A percentile compares a stretch with the other conserved stretches of the same genome.
Conservation (phyloP, 2,888 invertebrate species). For the Laothoe populi region DNA sequence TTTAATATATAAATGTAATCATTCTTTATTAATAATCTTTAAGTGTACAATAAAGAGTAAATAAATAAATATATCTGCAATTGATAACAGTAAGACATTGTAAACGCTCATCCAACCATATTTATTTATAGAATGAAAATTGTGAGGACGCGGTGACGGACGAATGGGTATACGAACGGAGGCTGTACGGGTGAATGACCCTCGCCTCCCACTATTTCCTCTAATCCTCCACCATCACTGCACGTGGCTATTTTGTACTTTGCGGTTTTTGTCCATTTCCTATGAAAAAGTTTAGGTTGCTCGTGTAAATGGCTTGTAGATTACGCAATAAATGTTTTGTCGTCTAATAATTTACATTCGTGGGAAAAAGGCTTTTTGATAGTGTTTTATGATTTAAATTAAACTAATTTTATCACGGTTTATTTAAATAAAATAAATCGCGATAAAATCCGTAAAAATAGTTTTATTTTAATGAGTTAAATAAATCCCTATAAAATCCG, state of each 20-base stretch:
- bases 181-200: constrained; percentile 17
- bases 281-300: constrained; percentile 23
- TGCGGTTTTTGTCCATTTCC: constrained; percentile 27
- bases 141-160: constrained; percentile 22
- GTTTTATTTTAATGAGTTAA: no score
- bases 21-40: no score
- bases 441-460: no score
- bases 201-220: constrained; percentile 19
- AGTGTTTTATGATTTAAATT: no score
- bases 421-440: no score
- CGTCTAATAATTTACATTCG: background rate
- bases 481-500: no score
- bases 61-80: no score
- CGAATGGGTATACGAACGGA: constrained; percentile 23
- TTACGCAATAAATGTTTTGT: constrained; percentile 19
- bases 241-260: constrained; percentile 23
- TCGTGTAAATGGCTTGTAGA: constrained; percentile 19
- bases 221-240: constrained; percentile 21
- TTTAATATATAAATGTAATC: no score
- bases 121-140: constrained; percentile 30
- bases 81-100: background rate
- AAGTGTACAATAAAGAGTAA: no score
- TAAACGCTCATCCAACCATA: constrained; percentile 5
- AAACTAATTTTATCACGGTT: no score
- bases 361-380: background rate